Evolutionary conservation across 92 coral and sea anemone species (phyloP), one percentile per base, ranked within the genome.

Genomic region (Paragorgia papillata): DNA sequence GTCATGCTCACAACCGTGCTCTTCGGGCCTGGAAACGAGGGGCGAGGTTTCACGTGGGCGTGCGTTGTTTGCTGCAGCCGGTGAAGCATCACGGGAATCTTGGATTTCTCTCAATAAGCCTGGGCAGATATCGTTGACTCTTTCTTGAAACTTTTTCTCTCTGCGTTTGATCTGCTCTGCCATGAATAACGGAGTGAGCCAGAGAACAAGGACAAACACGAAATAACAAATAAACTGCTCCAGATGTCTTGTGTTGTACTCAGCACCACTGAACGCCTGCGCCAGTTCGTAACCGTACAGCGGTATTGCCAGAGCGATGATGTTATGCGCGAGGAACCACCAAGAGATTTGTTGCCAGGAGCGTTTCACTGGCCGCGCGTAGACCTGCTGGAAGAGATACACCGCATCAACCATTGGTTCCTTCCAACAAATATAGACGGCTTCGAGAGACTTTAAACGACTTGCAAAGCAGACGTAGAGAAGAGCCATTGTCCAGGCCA

Each of bases 291-390:
- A 56, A 17, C 62, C 62, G 30, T 56, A 56, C 62, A 56, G 62
- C 62, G 62, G 62, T 22, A 56, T 17, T 4, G 62, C 62, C 3
- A 56, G 14, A 17, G 15, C 62, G 62, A 56, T 56, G 62, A 56
- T 22, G 62, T 56, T 56, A 56, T 56, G 62, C 62, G 62, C 62
- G 30, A 56, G 62, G 17, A 56, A 56, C 62, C 62, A 56, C 62
- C 62, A 56, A 6, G 62, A 56, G 3, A 56, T 17, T 56, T 31
- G 62, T 56, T 14, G 4, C 62, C 62, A 56, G 62, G 62, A 56
- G 1, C 18, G 62, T 56, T 56, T 56, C 62, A 56, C 30, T 17
- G 31, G 30, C 62, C 62, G 62, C 62, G 62, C 14, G 62, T 56
- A 56, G 3, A 1, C 10, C 15, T 3, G 62, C 17, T 22, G 30